Conservation (phyloP, 2,113 vertebrate species). For the Anarhynchus alexandrinus region DNA sequence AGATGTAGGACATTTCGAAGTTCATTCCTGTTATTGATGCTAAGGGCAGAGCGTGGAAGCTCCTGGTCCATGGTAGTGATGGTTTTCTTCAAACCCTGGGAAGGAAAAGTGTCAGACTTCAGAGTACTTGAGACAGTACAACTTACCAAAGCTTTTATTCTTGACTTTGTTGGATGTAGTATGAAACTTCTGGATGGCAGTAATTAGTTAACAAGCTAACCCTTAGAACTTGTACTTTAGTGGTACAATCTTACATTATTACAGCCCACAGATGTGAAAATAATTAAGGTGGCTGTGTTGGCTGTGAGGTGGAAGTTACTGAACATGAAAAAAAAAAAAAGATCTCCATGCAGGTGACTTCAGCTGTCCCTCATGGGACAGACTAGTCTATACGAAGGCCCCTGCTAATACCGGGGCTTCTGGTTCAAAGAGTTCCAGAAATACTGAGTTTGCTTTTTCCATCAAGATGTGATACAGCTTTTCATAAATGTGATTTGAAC, state of each 20-base stretch:
- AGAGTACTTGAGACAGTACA: neutral
- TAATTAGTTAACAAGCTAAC: neutral
- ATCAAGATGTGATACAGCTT: neutral
- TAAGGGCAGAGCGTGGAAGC: conserved; percentile 82
- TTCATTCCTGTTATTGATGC: conserved; percentile 88
- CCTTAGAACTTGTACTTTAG: neutral
- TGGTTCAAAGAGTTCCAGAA: neutral
- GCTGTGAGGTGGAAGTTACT: neutral
- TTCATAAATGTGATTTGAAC: neutral
- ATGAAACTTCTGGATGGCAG: neutral
- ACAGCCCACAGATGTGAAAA: neutral
- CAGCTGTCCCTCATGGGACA: neutral
- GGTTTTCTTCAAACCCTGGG: conserved; percentile 86
- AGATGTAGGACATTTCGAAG: conserved; percentile 85
- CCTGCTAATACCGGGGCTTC: neutral
- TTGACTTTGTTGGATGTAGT: neutral
- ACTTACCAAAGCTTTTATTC: neutral
- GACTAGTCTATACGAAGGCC: neutral
- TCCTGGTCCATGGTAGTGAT: conserved; percentile 87
- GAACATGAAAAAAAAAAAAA: neutral
- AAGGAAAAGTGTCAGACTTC: neutral
- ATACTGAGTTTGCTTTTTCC: neutral
- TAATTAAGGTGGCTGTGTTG: neutral
- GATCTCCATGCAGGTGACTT: neutral
- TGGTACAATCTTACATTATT: neutral